Percentiles rank a stretch among this genome's conserved stretches.
Evolutionary conservation across 2,888 invertebrate genomes (phyloP).

Genomic region (Hypsopygia costalis): DNA sequence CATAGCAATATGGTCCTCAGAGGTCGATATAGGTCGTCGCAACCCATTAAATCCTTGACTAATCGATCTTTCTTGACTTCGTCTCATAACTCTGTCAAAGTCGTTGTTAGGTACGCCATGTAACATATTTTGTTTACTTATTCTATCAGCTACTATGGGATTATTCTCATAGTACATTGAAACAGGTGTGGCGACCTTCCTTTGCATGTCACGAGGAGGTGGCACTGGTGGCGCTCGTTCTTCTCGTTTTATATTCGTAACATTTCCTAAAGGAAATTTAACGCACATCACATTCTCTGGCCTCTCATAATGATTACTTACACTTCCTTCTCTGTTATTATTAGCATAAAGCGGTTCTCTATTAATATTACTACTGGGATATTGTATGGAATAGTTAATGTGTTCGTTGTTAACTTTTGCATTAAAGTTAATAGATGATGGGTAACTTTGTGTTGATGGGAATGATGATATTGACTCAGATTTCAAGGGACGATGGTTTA

Average conservation of each 20-base stretch:
- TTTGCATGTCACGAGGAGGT: constrained; percentile 88
- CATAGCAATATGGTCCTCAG: constrained; percentile 76
- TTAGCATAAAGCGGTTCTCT: constrained; percentile 61
- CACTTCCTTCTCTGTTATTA: constrained; percentile 57
- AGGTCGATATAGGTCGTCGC: constrained; percentile 70
- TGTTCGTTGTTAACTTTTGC: constrained; percentile 78
- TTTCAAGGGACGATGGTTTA: constrained; percentile 57
- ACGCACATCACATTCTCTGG: constrained; percentile 69
- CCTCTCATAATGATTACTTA: constrained; percentile 56
- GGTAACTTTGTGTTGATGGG: constrained; percentile 75
- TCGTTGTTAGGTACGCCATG: constrained; percentile 72
- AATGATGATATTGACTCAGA: constrained; percentile 76
- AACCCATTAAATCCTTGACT: constrained; percentile 70
- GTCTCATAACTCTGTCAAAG: constrained; percentile 70
- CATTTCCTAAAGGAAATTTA: constrained; percentile 75
- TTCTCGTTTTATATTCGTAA: constrained; percentile 61
- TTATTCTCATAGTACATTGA: constrained; percentile 75
- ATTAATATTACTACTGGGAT: constrained; percentile 54
- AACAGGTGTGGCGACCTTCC: constrained; percentile 76
- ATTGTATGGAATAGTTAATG: constrained; percentile 74
- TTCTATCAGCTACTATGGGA: constrained; percentile 49
- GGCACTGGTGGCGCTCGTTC: constrained; percentile 86
- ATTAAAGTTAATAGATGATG: constrained; percentile 77
- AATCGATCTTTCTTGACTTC: constrained; percentile 66
- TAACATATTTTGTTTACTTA: constrained; percentile 43